Percentiles rank a stretch among this genome's conserved stretches.
phyloP scores from a whole-genome alignment of 2,113 vertebrate genomes.

The Nicator chloris region DNA sequence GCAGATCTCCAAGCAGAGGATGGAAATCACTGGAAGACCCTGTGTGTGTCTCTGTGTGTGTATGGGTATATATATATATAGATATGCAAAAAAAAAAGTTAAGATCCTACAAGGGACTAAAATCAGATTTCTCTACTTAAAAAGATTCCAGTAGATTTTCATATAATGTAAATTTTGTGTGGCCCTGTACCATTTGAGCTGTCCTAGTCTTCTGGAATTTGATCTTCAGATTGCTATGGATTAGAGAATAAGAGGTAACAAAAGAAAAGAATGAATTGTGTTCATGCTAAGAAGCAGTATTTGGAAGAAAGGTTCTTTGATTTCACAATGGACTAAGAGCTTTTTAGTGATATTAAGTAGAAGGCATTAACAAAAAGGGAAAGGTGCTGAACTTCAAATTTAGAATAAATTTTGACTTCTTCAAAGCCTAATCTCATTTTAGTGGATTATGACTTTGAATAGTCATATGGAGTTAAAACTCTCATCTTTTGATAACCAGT shows the following conservation, averaged over 20 bases:
- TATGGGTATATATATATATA: accelerated
- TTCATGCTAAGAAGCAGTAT: not conserved
- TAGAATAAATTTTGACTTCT: not conserved
- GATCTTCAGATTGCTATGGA: not conserved
- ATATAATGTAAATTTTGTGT: not conserved
- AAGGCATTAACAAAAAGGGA: not conserved
- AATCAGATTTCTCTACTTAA: not conserved
- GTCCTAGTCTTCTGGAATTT: not conserved
- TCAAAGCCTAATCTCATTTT: not conserved
- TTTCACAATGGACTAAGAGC: not conserved
- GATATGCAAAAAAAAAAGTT: accelerated
- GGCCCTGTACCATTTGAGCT: not conserved
- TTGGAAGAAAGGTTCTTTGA: not conserved
- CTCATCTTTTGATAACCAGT: not conserved
- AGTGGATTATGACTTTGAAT: not conserved
- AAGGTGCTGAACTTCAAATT: not conserved
- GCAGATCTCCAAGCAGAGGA: not conserved
- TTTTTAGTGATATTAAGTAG: not conserved
- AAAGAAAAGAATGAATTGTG: not conserved
- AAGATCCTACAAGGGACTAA: not conserved
- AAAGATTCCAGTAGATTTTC: not conserved
- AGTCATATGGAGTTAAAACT: not conserved
- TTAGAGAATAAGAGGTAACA: not conserved
- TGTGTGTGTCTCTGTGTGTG: not conserved
- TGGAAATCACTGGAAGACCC: not conserved